Base-by-base conservation (phyloP, 2,113 vertebrate genomes). In the Sturnus vulgaris region DNA sequence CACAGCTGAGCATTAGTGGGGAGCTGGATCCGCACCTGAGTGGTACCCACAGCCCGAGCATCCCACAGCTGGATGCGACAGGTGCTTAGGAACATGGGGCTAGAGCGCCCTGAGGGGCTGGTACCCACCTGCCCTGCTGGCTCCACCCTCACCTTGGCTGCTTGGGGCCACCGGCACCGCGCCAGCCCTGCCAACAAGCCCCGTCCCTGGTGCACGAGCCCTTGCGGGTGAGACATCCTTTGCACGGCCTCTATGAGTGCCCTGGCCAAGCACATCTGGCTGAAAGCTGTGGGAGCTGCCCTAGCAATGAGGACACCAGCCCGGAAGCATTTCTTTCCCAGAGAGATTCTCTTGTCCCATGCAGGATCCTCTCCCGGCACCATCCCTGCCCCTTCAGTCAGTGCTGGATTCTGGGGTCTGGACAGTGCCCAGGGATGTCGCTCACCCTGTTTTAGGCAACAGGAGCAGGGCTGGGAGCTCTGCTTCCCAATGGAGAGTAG, bases 281-380 rank as follows among this genome's bases (percentile, higher is more conserved):
- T 82, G 91, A 95, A 93, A 95, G 95, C 95, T 95, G 94, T 78
- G 78, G 86, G 66, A 92, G 88, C 85, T 95, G 91, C 91, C 94
- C 96, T 8, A 0, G 93, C 78, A n/a, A 1, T 92, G 95, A 96
- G 96, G 94, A 95, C 96, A 97, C 72, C 56, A 61, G 86, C 50
- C 80, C 8, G 39, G 94, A 91, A 92, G 73, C 4, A 0, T 22
- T 69, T 69, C 76, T 71, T 79, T 78, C 68, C 71, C 7, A 0
- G 79, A 69, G 90, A 85, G 82, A 64, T 75, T 44, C 81, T 66
- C 80, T 24, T 2, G 1, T 65, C 69, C 81, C n/a, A 5, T 70
- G 44, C 66, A 7, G n/a, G 65, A 76, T 91, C 52, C n/a, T 39
- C 31, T 65, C 44, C 82, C 0, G 0, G 82, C 78, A 42, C 42